Evolutionary conservation across 1,140 invertebrate genomes (phyloP), one percentile per base, ranked within the genome.

Genomic region (Solenopsis fugax): DNA sequence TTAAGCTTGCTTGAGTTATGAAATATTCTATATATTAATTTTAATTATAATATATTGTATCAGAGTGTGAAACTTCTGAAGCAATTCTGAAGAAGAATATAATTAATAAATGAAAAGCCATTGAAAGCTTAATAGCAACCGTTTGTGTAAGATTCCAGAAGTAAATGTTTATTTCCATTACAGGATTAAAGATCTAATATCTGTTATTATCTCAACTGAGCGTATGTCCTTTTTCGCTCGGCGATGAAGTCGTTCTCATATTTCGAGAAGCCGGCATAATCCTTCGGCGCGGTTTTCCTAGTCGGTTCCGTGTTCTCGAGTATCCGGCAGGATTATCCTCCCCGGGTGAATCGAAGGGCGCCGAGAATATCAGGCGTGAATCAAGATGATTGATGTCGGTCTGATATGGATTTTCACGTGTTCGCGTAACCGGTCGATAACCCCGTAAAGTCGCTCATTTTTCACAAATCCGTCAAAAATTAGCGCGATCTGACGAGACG

Each of bases 241-340:
- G 24, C 77, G 45, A 67, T 54, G 29, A 69, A 80, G n/a, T 21
- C 48, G 60, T 62, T 78, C n/a, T 52, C 24, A 24, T 69, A 71
- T 45, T 82, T 82, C 45, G 21, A 58, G 37, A 82, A 60, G 37
- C 48, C 24, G 24, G 18, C 37, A 34, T 72, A 72, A 82, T 72
- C 18, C 37, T 73, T 0, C 7, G 41, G 73, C 69, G 54, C 37
- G 54, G 54, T 48, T 41, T 37, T 69, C 45, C 18, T 21, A 82
- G 34, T 54, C 21, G 58, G 67, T 69, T 81, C 29, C 65, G 24
- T 29, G 29, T 64, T 81, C 56, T 54, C 54, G 45, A 81, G 87
- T 89, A 93, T 92, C 90, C 86, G 77, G 56, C 77, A 87, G 88
- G 88, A 93, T 93, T 89, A 93, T 93, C 90, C 77, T 13, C n/a